Evolutionary conservation across 2,113 vertebrate genomes (phyloP), one percentile per base, ranked within the genome.

Genomic region (Microcebus ravelobensis): DNA sequence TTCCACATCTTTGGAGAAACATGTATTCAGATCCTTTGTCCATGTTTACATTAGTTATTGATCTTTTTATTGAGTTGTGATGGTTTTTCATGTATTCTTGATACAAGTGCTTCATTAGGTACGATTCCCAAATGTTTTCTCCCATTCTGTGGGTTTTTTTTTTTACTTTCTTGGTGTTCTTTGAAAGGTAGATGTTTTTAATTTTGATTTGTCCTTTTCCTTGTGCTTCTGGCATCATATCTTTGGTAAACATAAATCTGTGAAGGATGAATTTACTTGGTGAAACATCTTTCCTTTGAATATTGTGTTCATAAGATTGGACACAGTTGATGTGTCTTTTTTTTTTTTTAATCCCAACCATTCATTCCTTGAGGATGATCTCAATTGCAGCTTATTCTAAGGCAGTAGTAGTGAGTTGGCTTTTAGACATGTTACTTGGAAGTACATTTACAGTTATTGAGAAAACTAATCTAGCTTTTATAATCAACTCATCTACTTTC

Each of bases 391-490:
- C 23, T 73, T 90, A 36, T 91, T 86, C 71, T 74, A 73, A 65
- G 29, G 81, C 12, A 36, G 57, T 52, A 12, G 59, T 52, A 65
- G 48, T 3, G 23, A n/a, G 10, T 15, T 96, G 84, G 39, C 18
- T 52, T 93, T 39, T 29, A 45, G 31, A n/a, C 14, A 20, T 93
- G 82, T 89, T 92, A 31, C 50, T 96, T 70, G 48, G 23, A 83
- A 76, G 34, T 76, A 74, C 10, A 48, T 71, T 90, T 36, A 96
- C 94, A 88, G 67, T 55, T 36, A 74, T 82, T 88, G 25, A 39
- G 76, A 73, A 79, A 34, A 94, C 92, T n/a, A 79, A 86, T 86
- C 39, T 36, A 63, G 31, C 11, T 84, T 96, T 95, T 80, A 67
- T 61, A 74, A 39, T 14, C 63, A 74, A 48, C 79, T 96, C 68